Conservation (phyloP, 2,797 vertebrate genomes). For the Sarcophilus harrisii region DNA sequence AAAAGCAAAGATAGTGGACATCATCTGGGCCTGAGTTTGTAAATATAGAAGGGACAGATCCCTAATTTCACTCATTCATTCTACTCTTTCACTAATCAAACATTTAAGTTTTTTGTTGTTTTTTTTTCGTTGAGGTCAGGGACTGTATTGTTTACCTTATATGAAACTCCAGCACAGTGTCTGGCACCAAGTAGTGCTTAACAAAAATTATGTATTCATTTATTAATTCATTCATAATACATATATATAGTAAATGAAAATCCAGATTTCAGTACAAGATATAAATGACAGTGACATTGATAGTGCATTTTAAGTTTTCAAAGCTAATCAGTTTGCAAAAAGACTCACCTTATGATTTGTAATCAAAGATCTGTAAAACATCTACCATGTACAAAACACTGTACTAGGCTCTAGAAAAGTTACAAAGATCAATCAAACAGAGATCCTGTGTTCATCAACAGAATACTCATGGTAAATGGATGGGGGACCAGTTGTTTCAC, state of each 20-base stretch:
- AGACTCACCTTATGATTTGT: neutral
- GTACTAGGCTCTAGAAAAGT: neutral
- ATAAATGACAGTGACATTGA: neutral
- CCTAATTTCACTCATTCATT: neutral
- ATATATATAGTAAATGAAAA: neutral
- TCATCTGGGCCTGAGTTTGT: neutral
- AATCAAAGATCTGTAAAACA: neutral
- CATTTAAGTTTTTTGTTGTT: neutral
- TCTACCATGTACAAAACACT: neutral
- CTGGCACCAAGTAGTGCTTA: neutral
- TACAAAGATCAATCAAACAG: neutral
- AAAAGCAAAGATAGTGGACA: neutral
- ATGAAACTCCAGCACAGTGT: neutral
- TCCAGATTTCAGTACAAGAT: neutral
- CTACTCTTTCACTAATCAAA: neutral
- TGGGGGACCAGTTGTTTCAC: neutral
- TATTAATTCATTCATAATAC: neutral
- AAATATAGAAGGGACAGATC: neutral
- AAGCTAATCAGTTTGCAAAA: neutral
- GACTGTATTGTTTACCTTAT: neutral
- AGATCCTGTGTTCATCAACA: neutral
- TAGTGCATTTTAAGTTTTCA: neutral
- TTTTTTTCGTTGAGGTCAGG: neutral
- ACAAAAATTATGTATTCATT: neutral
- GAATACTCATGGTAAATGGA: neutral